A percentile compares a stretch with the other conserved stretches of the same genome.
phyloP scores from a whole-genome alignment of 2,888 invertebrate genomes.

The Mimachlamys varia region DNA sequence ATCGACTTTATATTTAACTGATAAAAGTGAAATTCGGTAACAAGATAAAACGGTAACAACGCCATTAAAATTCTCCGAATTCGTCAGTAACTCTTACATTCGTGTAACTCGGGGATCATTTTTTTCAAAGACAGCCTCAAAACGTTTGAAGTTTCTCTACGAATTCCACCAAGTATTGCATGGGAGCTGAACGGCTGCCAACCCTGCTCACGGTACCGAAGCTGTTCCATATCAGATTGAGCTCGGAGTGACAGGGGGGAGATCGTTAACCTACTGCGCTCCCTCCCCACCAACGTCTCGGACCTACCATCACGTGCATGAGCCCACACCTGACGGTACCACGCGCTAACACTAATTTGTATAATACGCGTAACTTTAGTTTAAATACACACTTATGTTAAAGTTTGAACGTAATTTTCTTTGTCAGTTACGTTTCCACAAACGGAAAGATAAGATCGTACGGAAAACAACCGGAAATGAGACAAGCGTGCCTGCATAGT shows the following conservation, averaged over 20 bases:
- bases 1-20: background rate
- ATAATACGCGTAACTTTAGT: background rate
- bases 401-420: background rate
- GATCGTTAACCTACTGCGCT: background rate
- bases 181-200: background rate
- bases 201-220: background rate
- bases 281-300: background rate
- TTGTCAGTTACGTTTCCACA: background rate
- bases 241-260: background rate
- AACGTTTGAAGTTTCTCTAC: background rate
- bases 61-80: constrained; percentile 9
- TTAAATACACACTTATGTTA: background rate
- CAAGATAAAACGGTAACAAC: background rate
- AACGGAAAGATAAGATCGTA: background rate
- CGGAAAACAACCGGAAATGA: background rate
- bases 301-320: background rate
- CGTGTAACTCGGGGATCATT: background rate
- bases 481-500: background rate
- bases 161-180: background rate
- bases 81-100: background rate
- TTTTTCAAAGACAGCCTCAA: constrained; percentile 15
- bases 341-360: background rate
- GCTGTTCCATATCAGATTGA: constrained; percentile 29
- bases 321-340: constrained; percentile 14
- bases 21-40: background rate